phyloP scores from a whole-genome alignment of 2,113 vertebrate genomes.

The Eulemur rufifrons region DNA sequence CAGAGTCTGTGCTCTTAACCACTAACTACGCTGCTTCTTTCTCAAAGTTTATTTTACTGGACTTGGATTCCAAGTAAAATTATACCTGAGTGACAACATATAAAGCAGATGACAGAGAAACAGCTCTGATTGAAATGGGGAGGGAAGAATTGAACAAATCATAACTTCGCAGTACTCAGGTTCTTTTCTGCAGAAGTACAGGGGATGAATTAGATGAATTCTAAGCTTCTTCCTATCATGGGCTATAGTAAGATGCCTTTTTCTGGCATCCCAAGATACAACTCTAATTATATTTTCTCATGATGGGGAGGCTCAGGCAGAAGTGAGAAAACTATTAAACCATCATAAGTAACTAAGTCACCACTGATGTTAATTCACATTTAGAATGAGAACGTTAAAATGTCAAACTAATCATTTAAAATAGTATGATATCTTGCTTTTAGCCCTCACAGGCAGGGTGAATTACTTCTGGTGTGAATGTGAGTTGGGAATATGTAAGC shows the following conservation, averaged over 20 bases:
- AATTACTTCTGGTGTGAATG: background rate
- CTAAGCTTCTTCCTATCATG: background rate
- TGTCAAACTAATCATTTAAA: background rate
- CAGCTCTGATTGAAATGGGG: background rate
- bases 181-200: background rate
- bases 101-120: background rate
- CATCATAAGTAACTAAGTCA: background rate
- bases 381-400: background rate
- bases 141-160: background rate
- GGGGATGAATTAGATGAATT: background rate
- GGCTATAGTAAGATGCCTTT: background rate
- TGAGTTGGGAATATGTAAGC: background rate
- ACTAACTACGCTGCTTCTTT: background rate
- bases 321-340: conserved; percentile 17
- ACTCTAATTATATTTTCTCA: conserved; percentile 2
- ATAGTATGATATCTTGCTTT: background rate
- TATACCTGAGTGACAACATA: background rate
- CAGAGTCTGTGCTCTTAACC: background rate
- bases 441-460: background rate
- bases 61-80: background rate
- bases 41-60: background rate
- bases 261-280: background rate
- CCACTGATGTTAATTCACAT: background rate
- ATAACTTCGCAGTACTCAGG: background rate
- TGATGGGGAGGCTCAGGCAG: background rate